A percentile compares a stretch with the other conserved stretches of the same genome.
Conservation (phyloP, 2,888 invertebrate genomes). For the Hylaea fasciaria region DNA sequence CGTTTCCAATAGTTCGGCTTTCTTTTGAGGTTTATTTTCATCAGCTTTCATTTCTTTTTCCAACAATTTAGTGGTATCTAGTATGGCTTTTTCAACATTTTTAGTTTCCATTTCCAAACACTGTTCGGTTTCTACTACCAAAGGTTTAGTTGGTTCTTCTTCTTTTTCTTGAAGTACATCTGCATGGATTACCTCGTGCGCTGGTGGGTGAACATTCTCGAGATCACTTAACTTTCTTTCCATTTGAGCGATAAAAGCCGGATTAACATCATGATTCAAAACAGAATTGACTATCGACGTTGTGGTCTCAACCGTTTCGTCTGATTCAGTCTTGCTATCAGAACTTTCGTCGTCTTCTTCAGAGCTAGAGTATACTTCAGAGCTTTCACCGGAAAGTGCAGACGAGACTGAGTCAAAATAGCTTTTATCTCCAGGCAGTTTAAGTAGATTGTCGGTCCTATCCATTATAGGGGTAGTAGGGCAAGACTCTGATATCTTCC, state of each 20-base stretch:
- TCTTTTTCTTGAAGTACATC: constrained; percentile 21
- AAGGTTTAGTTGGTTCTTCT: constrained; percentile 1
- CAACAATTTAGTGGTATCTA: not conserved
- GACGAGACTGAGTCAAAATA: constrained; percentile 77
- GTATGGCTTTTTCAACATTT: constrained; percentile 13
- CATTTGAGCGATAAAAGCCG: constrained; percentile 64
- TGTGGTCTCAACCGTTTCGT: constrained; percentile 81
- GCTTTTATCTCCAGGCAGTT: constrained; percentile 66
- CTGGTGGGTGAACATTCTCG: constrained; percentile 48
- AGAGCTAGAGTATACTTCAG: constrained; percentile 69
- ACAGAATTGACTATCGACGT: constrained; percentile 85
- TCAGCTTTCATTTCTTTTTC: not conserved
- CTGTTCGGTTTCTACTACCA: not conserved
- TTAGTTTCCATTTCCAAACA: constrained; percentile 15
- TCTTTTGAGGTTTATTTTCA: too few species aligned
- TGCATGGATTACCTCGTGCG: constrained; percentile 34
- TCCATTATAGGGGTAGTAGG: constrained; percentile 71
- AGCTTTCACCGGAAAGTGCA: constrained; percentile 76
- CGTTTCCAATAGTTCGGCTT: constrained; percentile 1
- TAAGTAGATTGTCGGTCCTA: constrained; percentile 69
- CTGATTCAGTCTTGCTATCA: constrained; percentile 77
- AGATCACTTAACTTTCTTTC: constrained; percentile 66
- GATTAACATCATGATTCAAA: constrained; percentile 66
- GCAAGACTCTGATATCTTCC: constrained; percentile 77
- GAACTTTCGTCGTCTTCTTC: constrained; percentile 80